Evolutionary conservation across 2,113 vertebrate species (phyloP).

Genomic region (Phyllopteryx taeniolatus): DNA sequence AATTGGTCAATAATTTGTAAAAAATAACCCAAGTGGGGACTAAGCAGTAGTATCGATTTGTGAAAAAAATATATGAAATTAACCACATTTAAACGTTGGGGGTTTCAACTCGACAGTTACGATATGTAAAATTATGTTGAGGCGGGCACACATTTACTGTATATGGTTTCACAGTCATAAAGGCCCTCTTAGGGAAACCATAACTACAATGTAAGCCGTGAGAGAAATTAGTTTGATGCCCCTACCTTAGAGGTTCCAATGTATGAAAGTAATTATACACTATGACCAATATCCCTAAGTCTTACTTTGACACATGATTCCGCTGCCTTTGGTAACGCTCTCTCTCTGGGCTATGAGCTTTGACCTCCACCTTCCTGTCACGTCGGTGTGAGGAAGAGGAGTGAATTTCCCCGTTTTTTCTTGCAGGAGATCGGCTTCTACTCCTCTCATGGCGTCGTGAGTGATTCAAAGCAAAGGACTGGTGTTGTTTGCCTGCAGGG

Average conservation of each 20-base stretch:
- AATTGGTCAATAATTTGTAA: too few relatives aligned
- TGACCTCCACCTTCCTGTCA: slow-evolving; percentile 58
- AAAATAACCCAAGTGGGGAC: too few relatives aligned
- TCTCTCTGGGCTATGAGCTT: slow-evolving; percentile 69
- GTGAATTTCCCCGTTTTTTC: slow-evolving; percentile 36
- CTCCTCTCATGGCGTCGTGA: slow-evolving; percentile 50
- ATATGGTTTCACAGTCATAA: too few relatives aligned
- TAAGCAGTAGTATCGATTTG: too few relatives aligned
- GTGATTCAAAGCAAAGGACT: slow-evolving; percentile 31
- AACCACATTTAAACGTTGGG: too few relatives aligned
- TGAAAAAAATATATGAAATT: too few relatives aligned
- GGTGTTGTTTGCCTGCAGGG: slow-evolving; percentile 42
- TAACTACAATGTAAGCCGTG: too few relatives aligned
- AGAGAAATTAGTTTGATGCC: too few relatives aligned
- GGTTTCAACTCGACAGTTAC: too few relatives aligned
- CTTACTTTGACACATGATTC: slow-evolving; percentile 78
- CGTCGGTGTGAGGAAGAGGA: slow-evolving; percentile 34
- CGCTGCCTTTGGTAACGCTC: slow-evolving; percentile 65
- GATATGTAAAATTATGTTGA: too few relatives aligned
- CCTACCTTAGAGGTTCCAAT: not conserved
- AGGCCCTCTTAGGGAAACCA: too few relatives aligned
- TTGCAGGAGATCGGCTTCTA: slow-evolving; percentile 56
- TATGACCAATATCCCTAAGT: not conserved
- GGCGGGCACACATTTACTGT: too few relatives aligned
- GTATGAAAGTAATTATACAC: not conserved